Conservation (phyloP, 1,140 invertebrate genomes). For the Scaptomyza pallida region DNA sequence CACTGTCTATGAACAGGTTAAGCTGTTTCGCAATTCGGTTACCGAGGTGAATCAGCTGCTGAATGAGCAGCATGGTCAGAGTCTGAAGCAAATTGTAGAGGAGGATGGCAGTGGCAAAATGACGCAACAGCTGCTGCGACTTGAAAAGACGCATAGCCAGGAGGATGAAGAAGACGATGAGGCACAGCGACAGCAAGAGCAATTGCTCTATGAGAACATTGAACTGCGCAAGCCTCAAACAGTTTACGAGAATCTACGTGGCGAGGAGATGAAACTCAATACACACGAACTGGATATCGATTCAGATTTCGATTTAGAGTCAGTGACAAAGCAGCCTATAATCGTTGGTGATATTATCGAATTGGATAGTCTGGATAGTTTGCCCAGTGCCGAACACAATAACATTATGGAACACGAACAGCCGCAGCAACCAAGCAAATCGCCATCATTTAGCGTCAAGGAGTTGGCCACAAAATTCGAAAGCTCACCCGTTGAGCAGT, state of each 20-base stretch:
- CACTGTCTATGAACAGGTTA: slow-evolving; percentile 90
- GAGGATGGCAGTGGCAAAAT: slow-evolving; percentile 77
- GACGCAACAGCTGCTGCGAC: slow-evolving; percentile 60
- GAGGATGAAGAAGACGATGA: slow-evolving; percentile 8
- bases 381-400: slow-evolving; percentile 61
- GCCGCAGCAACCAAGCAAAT: slow-evolving; percentile 60
- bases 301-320: slow-evolving; percentile 19
- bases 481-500: slow-evolving; percentile 84
- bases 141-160: slow-evolving; percentile 46
- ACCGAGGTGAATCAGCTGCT: slow-evolving; percentile 89
- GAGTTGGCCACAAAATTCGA: slow-evolving; percentile 86
- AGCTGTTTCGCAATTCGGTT: slow-evolving; percentile 89
- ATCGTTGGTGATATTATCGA: slow-evolving; percentile 65
- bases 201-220: slow-evolving; percentile 81
- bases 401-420: slow-evolving; percentile 50
- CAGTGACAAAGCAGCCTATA: slow-evolving; percentile 31
- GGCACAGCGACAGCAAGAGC: slow-evolving; percentile 7
- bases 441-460: slow-evolving; percentile 85
- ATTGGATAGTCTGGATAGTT: slow-evolving; percentile 77
- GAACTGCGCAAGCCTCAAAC: slow-evolving; percentile 83
- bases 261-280: slow-evolving; percentile 77
- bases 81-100: slow-evolving; percentile 71
- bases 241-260: slow-evolving; percentile 85
- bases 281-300: slow-evolving; percentile 23
- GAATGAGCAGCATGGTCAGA: slow-evolving; percentile 55